Evolutionary conservation across 2,888 invertebrate genomes (phyloP).

Genomic region (Schrankia costaestrigalis): DNA sequence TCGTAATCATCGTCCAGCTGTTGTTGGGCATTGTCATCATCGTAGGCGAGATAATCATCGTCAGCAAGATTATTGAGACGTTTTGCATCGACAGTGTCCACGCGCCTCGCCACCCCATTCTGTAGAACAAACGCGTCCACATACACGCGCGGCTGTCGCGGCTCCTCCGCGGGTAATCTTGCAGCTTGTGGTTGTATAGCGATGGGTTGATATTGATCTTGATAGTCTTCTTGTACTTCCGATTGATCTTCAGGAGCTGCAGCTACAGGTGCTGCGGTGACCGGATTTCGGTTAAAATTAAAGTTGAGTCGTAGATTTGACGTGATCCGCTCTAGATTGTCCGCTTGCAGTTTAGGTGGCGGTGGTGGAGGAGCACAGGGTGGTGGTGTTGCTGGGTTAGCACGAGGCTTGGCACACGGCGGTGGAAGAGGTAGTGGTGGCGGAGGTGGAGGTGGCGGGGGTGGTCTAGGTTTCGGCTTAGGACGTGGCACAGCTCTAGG

Average conservation of each 20-base stretch:
- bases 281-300: constrained; percentile 61
- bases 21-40: constrained; percentile 46
- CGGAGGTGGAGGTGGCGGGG: constrained; percentile 42
- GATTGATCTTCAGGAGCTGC: constrained; percentile 21
- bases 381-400: constrained; percentile 59
- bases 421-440: constrained; percentile 51
- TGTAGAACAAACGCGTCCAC: constrained; percentile 71
- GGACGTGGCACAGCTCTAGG: constrained; percentile 57
- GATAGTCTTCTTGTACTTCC: constrained; percentile 25
- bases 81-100: constrained; percentile 62
- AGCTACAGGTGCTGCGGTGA: constrained; percentile 35
- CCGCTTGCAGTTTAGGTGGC: constrained; percentile 44
- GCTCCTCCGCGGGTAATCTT: constrained; percentile 50
- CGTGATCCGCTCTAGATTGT: constrained; percentile 56
- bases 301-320: constrained; percentile 68
- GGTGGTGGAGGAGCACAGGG: constrained; percentile 54
- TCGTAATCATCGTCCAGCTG: constrained; percentile 62
- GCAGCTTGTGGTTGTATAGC: constrained; percentile 65
- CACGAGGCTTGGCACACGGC: constrained; percentile 58
- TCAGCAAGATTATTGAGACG: constrained; percentile 36
- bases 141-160: constrained; percentile 63
- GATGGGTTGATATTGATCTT: constrained; percentile 44
- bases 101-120: constrained; percentile 65
- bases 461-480: constrained; percentile 37
- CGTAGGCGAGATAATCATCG: constrained; percentile 58